Evolutionary conservation across 2,888 invertebrate genomes (phyloP).

Genomic region (Nebria brevicollis): DNA sequence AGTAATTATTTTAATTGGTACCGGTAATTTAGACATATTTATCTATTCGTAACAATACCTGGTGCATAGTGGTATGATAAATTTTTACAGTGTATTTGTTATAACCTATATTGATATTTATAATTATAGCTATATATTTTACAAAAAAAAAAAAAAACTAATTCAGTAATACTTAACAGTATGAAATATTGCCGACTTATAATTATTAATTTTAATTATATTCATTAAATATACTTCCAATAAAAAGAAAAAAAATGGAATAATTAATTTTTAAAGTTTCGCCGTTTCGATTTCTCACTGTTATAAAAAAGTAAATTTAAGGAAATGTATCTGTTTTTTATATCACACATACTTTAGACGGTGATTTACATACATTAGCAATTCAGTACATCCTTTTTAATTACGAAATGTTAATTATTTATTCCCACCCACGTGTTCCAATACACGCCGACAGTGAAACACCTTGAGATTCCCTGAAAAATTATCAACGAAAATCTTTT

Average conservation of each 20-base stretch:
- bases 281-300: neutral
- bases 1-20: slow-evolving; percentile 39
- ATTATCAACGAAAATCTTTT: neutral
- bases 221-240: neutral
- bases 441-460: neutral
- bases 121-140: slow-evolving; percentile 36
- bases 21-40: slow-evolving; percentile 37
- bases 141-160: neutral
- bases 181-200: neutral
- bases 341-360: neutral
- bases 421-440: neutral
- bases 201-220: neutral
- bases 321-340: neutral
- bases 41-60: slow-evolving; percentile 36
- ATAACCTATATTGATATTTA: slow-evolving; percentile 42
- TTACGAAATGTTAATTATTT: neutral
- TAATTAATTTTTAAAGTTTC: neutral
- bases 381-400: slow-evolving; percentile 1
- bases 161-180: neutral
- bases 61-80: slow-evolving; percentile 8
- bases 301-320: neutral
- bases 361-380: neutral
- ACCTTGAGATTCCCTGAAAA: neutral
- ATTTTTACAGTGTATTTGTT: slow-evolving; percentile 35
- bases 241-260: neutral